Evolutionary conservation across 1,140 invertebrate species (phyloP), one percentile per base, ranked within the genome.

Genomic region (Plutomurus gul): DNA sequence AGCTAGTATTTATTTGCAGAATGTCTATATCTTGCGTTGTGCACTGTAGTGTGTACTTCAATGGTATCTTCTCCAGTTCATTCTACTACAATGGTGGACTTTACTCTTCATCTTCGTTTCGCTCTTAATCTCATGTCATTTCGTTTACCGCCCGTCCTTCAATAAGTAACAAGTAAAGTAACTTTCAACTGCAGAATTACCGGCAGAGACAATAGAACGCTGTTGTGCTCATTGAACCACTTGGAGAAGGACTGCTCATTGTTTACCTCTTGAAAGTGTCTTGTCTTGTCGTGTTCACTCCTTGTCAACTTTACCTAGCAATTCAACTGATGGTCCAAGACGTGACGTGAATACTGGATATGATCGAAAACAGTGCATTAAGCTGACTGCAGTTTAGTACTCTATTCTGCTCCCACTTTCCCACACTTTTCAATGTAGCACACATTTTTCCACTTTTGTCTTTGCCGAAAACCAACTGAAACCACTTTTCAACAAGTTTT

Each of bases 221-320:
- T 51, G 47, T 25, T 25, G 18, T 22, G 47, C 47, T n/a, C n/a
- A n/a, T n/a, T n/a, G 56, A 65, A 30, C 36, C 56, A 65, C 27
- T n/a, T n/a, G n/a, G n/a, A n/a, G n/a, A n/a, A n/a, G n/a, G n/a
- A n/a, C n/a, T n/a, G n/a, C n/a, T 65, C 27, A 65, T 65, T 65
- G 56, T 65, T 65, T 65, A 65, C 56, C 56, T 65, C 56, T 25
- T 30, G 56, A 65, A 65, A 65, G 56, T 65, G 56, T 65, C 56
- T 65, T 65, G 56, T 65, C 56, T 65, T 65, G 56, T 65, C 56
- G 30, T 30, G 27, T 65, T 30, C 11, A 65, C 27, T 33, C 27
- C 16, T 65, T 30, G 22, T 36, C 56, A 65, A 33, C 51, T 60
- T 27, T n/a, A n/a, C n/a, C n/a, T n/a, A 60, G 18, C 51, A 60